Percentiles rank a stretch among this genome's conserved stretches.
phyloP scores from a whole-genome alignment of 2,113 vertebrate genomes.

The Zeus faber region DNA sequence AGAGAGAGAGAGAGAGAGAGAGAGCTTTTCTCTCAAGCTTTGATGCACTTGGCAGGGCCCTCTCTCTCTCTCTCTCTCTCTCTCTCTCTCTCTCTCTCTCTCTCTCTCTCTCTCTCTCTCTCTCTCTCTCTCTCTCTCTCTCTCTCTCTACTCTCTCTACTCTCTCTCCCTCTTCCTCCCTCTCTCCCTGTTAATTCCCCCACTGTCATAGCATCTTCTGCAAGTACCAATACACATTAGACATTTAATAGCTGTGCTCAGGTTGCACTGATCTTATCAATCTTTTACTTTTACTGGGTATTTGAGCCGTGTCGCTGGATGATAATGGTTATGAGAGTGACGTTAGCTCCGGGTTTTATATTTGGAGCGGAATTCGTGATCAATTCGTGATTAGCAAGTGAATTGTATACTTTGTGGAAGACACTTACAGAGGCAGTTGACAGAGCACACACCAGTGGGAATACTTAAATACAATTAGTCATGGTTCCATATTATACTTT shows the following conservation, averaged over 20 bases:
- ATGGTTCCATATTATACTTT: no score
- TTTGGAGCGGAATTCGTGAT: no score
- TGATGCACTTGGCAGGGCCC: constrained; percentile 62
- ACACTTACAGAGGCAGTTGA: no score
- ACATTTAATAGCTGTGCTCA: constrained; percentile 75
- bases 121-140: constrained; percentile 34
- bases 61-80: constrained; percentile 33
- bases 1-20: no score
- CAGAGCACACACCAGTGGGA: no score
- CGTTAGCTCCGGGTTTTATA: no score
- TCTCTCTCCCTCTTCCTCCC: constrained; percentile 9
- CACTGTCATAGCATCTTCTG: constrained; percentile 70
- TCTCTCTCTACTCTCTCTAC: constrained; percentile 15
- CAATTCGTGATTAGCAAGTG: no score
- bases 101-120: constrained; percentile 10
- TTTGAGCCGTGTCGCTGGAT: no score
- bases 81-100: constrained; percentile 25
- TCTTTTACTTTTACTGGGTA: no score
- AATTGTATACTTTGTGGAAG: no score
- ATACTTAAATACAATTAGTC: no score
- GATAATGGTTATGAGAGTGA: no score
- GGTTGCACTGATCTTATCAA: constrained; percentile 73
- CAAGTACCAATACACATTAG: constrained; percentile 74
- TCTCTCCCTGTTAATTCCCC: constrained; percentile 59
- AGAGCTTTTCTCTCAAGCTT: constrained; percentile 55